Evolutionary conservation across 2,888 invertebrate genomes (phyloP), one percentile per base, ranked within the genome.

Genomic region (Anthrax anthrax): DNA sequence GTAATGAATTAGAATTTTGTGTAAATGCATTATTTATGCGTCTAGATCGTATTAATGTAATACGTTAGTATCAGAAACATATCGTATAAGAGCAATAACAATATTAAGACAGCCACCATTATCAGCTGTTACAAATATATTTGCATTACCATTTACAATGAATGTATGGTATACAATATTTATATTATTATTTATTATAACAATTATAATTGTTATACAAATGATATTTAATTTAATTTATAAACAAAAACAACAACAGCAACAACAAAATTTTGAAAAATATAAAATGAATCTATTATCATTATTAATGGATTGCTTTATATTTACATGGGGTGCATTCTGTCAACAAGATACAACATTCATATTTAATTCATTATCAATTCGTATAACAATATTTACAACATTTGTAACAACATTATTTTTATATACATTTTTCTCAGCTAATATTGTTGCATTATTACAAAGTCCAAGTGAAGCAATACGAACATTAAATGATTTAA

Each of bases 381-480:
- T 70, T 1, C 70, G 78, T 10, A 60, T 75, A 50, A 70, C 74
- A 42, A 70, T 78, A 54, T 72, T 78, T 52, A 70, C 71, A 46
- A 70, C 74, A 42, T 70, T 77, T 54, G 61, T 75, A 42, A 64
- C 73, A 1, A 69, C 76, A 1, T 60, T 78, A 41, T 78, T 78
- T 60, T 59, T 73, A 29, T 78, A 76, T 59, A 79, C 78, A 4
- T 75, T 78, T 1, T 79, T 77, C 62, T 76, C 78, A n/a, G 78
- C 78, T 18, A 78, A 76, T 63, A 74, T 79, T 52, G 78, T 79
- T 51, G 74, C 76, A 14, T 64, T 79, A 49, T 64, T 79, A 53
- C 78, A 78, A 62, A 72, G 74, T 53, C 77, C 78, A n/a, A 76
- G 77, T 60, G 63, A 72, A 55, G 72, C 76, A 17, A 69, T 79